Base-by-base conservation (phyloP, 2,113 vertebrate species). In the Hemicordylus capensis region DNA sequence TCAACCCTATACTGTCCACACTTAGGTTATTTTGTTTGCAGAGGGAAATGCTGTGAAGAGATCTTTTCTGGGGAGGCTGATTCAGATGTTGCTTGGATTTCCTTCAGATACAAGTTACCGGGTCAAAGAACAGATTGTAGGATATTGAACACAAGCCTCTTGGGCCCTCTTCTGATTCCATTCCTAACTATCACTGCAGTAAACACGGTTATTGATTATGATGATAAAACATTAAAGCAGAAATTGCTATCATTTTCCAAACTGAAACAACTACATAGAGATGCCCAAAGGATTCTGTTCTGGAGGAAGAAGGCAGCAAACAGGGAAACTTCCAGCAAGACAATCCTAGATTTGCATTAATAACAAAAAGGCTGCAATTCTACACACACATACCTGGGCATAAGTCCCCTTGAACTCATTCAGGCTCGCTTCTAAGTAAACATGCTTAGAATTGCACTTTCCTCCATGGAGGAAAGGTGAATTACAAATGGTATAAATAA, bases 291-390 rank as follows among this genome's bases (percentile, higher is more conserved):
- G 88, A 88, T 15, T 10, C 39, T 31, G 86, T 76, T 14, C 34
- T 51, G 3, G 26, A 77, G 20, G 8, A 56, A 48, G 24, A 26
- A 12, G 46, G 63, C 44, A 77, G 26, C 4, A 79, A 87, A 87
- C 61, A 63, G 7, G 46, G 79, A 80, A 61, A 81, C 76, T 37
- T 6, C 63, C 61, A 64, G 59, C 61, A 28, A 83, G 9, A 12
- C 39, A 58, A 39, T 63, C 46, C 73, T 39, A 31, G 39, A 7
- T 11, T 9, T 8, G 26, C 31, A 81, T 91, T 85, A 90, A 92
- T 90, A 91, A 76, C 39, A 6, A n/a, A n/a, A n/a, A n/a, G n/a
- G n/a, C n/a, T n/a, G n/a, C 48, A 51, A 51, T 12, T 12, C 48
- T 51, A 51, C 48, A 12, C 48, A 51, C 48, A 51, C 48, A 8